Base-by-base conservation (phyloP, 1,140 invertebrate genomes). In the Drosophila watanabei region DNA sequence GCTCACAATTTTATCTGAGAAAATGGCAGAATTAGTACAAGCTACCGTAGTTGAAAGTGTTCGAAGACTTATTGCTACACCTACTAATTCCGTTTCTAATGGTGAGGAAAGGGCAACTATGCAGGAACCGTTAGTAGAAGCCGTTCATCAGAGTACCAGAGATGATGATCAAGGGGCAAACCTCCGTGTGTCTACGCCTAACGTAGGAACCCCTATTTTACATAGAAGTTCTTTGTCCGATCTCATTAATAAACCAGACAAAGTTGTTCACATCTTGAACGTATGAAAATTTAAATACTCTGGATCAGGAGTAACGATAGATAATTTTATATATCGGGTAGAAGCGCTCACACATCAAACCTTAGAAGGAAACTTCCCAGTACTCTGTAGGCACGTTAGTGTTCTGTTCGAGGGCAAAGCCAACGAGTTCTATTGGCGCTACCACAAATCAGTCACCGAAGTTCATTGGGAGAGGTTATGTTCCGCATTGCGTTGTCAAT, bases 261-360 rank as follows among this genome's bases (percentile, higher is more conserved):
- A 28, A 18, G 39, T 45, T 2, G 41, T 45, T n/a, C 39, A 45
- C 11, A 59, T 59, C n/a, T 7, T 59, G 2, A 45, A 59, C 18
- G 57, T 41, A 14, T 59, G 57, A 11, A 61, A 61, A 13, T 20
- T 61, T 7, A 61, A 61, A 33, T 61, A 45, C 14, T 60, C 24
- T 0, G 14, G 24, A 28, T 49, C 48, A 30, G 48, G 48, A n/a
- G 48, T 45, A 11, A 45, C 41, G 0, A 45, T 18, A 45, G 41
- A 18, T 45, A 10, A 45, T 18, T 45, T 45, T 45, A 45, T 45
- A n/a, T 45, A 45, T 4, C 10, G n/a, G 11, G 39, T 43, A n/a
- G 39, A 43, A 9, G 41, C 41, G 8, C 41, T 43, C 5, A 48
- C 20, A 2, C 13, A 49, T 1, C 48, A 49, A 49, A 49, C 14